Conservation (phyloP, 2,888 invertebrate species). For the Acanthosepion esculentum region DNA sequence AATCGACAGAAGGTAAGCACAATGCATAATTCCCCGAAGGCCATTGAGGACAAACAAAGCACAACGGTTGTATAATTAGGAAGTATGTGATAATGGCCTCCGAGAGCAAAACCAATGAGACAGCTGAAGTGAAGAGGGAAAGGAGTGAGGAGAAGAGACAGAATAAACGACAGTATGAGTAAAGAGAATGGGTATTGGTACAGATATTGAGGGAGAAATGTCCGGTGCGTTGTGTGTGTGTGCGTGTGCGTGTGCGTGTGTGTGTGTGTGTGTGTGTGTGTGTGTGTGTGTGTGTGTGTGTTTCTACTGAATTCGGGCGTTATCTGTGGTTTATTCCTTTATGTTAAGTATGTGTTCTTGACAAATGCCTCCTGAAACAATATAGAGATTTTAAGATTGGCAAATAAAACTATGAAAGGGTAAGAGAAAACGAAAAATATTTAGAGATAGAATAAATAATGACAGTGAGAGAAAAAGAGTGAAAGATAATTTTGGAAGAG, state of each 20-base stretch:
- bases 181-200: neutral
- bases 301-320: neutral
- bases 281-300: neutral
- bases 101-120: neutral
- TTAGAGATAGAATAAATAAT: neutral
- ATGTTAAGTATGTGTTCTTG: conserved; percentile 17
- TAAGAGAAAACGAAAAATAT: neutral
- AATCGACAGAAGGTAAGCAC: conserved; percentile 22
- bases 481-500: neutral
- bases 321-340: neutral
- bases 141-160: neutral
- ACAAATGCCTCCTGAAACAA: conserved; percentile 16
- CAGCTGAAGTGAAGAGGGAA: neutral
- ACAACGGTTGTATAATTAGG: conserved; percentile 6
- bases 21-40: conserved; percentile 9
- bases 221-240: neutral
- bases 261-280: neutral
- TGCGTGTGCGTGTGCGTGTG: no score
- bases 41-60: conserved; percentile 1
- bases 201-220: neutral
- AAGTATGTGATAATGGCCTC: conserved; percentile 9
- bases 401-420: neutral
- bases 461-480: neutral
- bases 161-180: neutral
- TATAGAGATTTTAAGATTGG: neutral